Evolutionary conservation across 1,140 invertebrate species (phyloP), one percentile per base, ranked within the genome.

Genomic region (Muscidifurax raptorellus): DNA sequence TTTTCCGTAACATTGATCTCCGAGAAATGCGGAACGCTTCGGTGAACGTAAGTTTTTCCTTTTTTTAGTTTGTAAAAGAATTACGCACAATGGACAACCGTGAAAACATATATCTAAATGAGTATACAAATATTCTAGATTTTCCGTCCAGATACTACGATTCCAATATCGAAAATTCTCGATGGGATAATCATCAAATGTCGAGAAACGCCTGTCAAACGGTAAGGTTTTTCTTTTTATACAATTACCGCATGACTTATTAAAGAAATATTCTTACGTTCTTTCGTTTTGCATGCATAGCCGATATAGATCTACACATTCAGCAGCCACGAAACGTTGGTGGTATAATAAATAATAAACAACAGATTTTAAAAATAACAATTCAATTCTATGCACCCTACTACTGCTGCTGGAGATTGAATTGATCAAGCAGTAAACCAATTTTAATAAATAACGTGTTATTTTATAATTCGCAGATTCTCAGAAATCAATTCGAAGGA

Each of bases 1-100:
- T 97, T 80, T 98, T 98, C 90, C 94, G 97, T 86, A 97, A 97
- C 90, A 97, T 98, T 83, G 97, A 98, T 92, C 94, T 98, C 67
- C 94, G 97, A 79, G 97, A 98, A 93, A 95, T 98, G 94, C 94
- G 96, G 89, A 93, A 94, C 59, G 93, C 94, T 80, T 94, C 94
- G 13, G 91, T 94, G 64, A 94, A 94, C 77, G 94, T 95, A 88
- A 90, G 90, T 86, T 80, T 67, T 13, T 2, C 67, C 47, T 75
- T 82, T 72, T 80, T 77, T 66, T 72, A 59, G 82, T 0, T 85
- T 52, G 72, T 75, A 81, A 27, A 79, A 66, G 36, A 75, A 77
- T 83, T 76, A 47, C 80, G 81, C 80, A 30, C 27, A 22, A 74
- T 44, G 15, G 9, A 67, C n/a, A 32, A 67, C n/a, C n/a, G 15